Evolutionary conservation across 2,888 invertebrate genomes (phyloP).

Genomic region (Chesias legatella): DNA sequence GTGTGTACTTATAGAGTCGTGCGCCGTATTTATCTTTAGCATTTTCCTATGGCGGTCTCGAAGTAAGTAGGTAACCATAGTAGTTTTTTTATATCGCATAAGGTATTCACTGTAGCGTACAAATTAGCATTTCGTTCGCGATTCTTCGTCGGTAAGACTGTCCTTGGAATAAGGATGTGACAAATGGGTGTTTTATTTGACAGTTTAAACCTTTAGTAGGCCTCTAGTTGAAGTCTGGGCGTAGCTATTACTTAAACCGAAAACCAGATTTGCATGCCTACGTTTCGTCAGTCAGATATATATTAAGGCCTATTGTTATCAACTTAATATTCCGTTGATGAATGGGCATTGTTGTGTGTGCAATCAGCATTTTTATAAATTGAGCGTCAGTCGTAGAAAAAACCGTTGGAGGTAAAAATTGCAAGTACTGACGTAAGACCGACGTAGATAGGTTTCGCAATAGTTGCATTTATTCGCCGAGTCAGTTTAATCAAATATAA

Average conservation of each 20-base stretch:
- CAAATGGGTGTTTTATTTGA: constrained; percentile 57
- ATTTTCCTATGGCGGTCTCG: constrained; percentile 46
- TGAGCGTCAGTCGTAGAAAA: constrained; percentile 1
- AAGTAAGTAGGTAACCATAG: constrained; percentile 39
- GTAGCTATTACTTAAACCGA: constrained; percentile 24
- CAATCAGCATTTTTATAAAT: constrained; percentile 16
- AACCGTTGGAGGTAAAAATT: neutral
- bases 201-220: constrained; percentile 46
- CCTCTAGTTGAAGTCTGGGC: constrained; percentile 31
- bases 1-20: constrained; percentile 35
- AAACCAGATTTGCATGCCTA: constrained; percentile 35
- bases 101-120: constrained; percentile 66
- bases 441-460: constrained; percentile 8
- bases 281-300: constrained; percentile 28
- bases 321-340: constrained; percentile 37
- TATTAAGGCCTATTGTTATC: constrained; percentile 37
- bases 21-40: constrained; percentile 45
- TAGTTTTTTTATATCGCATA: constrained; percentile 58
- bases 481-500: too few relatives aligned
- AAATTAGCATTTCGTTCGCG: constrained; percentile 72
- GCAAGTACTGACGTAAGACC: too few relatives aligned
- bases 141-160: constrained; percentile 51
- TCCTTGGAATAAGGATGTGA: constrained; percentile 77
- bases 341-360: constrained; percentile 33
- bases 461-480: constrained; percentile 13